Evolutionary conservation across 2,888 invertebrate species (phyloP), one percentile per base, ranked within the genome.

Genomic region (Zaprionus bogoriensis): DNA sequence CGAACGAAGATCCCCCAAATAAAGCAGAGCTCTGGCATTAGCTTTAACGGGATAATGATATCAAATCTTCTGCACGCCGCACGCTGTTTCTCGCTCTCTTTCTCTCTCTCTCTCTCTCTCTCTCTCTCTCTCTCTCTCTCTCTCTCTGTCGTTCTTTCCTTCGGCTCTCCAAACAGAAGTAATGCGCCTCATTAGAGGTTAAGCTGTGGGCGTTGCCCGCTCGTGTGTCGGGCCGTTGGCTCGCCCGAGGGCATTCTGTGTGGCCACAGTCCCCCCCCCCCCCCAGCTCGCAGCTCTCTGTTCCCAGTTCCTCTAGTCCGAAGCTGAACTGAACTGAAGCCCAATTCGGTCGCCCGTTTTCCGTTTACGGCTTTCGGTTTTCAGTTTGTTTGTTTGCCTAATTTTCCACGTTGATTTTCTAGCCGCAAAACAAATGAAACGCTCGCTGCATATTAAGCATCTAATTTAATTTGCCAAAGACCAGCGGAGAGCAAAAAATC

Each of bases 361-460:
- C 30, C 41, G n/a, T 38, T 45, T 32, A 22, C 42, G 10, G 23
- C 30, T 53, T 39, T 45, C 46, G 10, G 27, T 32, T 32, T 23
- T 42, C 50, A 48, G 45, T 71, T 57, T 77, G 71, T 78, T 79
- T 87, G 87, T 76, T 77, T 79, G 81, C 86, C 82, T 81, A 79
- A 84, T 87, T 84, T 81, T 84, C 82, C 82, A 84, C 82, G 85
- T 87, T 84, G 84, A 84, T 84, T 84, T 84, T 87, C 85, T 84
- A 84, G 85, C 85, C 84, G 84, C 85, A 84, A 87, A 87, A 74
- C 84, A 84, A 84, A 84, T 87, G 84, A 82, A 87, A 84, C 84
- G 82, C 61, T 75, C 64, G 73, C 74, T 78, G 84, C 85, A 84
- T 84, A 87, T 83, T 83, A 84, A 83, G 78, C 79, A 74, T 80